These are phyloP conservation scores for Parazoanthus darwini DNA, from an alignment of 92 coral and sea anemone species.

Conservation along the genomic window DNA sequence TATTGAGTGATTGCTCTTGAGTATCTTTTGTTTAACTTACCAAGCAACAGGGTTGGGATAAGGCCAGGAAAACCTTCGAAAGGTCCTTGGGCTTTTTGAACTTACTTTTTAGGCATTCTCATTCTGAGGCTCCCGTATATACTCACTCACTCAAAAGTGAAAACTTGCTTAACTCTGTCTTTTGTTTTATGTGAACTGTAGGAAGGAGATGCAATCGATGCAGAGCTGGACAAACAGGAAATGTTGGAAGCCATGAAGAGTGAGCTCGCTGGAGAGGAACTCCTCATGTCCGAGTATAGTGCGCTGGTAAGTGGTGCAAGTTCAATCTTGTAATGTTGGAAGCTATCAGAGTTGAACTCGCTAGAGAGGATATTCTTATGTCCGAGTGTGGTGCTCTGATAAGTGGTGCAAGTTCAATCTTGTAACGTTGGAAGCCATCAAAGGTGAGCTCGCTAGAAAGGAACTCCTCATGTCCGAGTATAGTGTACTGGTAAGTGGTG, in stretches of 20 bases:
- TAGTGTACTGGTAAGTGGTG: slow-evolving; percentile 55
- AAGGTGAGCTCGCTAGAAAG: slow-evolving; percentile 86
- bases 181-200: slow-evolving; percentile 2
- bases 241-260: slow-evolving; percentile 65
- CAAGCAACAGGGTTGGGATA: background rate
- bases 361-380: slow-evolving; percentile 79
- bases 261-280: slow-evolving; percentile 87
- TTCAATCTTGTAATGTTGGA: slow-evolving; percentile 38
- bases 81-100: too few species aligned
- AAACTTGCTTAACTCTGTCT: background rate
- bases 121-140: too few species aligned
- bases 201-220: slow-evolving; percentile 98
- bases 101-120: too few species aligned
- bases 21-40: background rate
- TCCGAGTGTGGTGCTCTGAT: slow-evolving; percentile 66
- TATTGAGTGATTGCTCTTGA: slow-evolving; percentile 10
- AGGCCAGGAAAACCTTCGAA: too few species aligned
- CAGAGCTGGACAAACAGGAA: slow-evolving; percentile 91
- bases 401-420: background rate
- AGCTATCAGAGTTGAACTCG: slow-evolving; percentile 71
- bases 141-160: background rate
- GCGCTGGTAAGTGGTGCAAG: slow-evolving; percentile 51
- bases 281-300: slow-evolving; percentile 64
- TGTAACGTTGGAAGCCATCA: slow-evolving; percentile 56
- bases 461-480: slow-evolving; percentile 72